Evolutionary conservation across 2,113 vertebrate species (phyloP).

Genomic region (Thamnaconus septentrionalis): DNA sequence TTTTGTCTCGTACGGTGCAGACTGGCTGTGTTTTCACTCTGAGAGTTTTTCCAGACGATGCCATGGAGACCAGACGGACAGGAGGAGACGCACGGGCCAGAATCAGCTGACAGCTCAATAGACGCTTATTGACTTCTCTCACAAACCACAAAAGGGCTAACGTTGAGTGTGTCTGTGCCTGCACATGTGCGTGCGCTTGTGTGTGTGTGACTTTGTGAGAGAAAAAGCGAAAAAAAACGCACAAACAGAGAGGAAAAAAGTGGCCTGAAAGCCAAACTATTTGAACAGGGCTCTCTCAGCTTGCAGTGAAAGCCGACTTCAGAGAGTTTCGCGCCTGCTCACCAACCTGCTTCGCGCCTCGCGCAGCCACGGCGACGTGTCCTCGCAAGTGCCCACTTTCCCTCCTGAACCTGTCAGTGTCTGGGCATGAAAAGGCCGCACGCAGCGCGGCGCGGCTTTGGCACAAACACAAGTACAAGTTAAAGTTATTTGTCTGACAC

Average conservation of each 20-base stretch:
- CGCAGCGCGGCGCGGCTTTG: background rate
- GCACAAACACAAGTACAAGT: conserved; percentile 29
- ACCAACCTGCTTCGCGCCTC: conserved; percentile 12
- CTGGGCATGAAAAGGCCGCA: conserved; percentile 27
- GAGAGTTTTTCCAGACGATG: conserved; percentile 29
- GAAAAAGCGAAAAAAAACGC: conserved; percentile 10
- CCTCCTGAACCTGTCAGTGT: conserved; percentile 5
- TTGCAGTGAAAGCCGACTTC: conserved; percentile 44
- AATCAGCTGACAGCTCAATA: conserved; percentile 62
- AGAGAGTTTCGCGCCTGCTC: conserved; percentile 27
- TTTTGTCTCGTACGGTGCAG: conserved; percentile 2
- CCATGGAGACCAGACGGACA: conserved; percentile 61
- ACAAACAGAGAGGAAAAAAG: background rate
- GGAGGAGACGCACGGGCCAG: conserved; percentile 16
- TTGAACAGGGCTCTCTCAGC: conserved; percentile 49
- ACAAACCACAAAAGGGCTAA: conserved; percentile 48
- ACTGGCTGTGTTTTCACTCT: conserved; percentile 20
- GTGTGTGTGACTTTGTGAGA: conserved; percentile 1
- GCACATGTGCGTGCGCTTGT: conserved; percentile 8
- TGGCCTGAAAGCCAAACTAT: conserved; percentile 22
- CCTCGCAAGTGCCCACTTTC: conserved; percentile 6
- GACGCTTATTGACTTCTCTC: conserved; percentile 74
- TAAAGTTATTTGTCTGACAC: conserved; percentile 33
- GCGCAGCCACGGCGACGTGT: conserved; percentile 8
- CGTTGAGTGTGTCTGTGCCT: conserved; percentile 21